Percentiles rank a stretch among this genome's conserved stretches.
Evolutionary conservation across 2,888 invertebrate species (phyloP).

Genomic region (Tyria jacobaeae): DNA sequence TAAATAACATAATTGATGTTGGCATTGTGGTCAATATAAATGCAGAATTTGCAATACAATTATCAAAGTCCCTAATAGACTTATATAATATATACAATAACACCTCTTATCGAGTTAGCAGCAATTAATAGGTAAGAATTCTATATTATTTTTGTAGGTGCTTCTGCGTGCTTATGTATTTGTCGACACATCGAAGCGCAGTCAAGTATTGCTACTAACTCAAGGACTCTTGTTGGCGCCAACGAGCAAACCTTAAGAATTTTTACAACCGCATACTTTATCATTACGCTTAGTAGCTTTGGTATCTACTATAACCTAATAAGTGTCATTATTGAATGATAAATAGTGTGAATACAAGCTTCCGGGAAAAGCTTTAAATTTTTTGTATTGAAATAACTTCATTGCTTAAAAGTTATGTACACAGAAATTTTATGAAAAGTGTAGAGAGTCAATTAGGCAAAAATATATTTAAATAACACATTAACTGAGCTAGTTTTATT

Average conservation of each 20-base stretch:
- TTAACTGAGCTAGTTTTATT: too few relatives aligned
- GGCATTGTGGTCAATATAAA: constrained; percentile 11
- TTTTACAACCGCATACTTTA: constrained; percentile 38
- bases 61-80: constrained; percentile 9
- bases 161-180: constrained; percentile 52
- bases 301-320: constrained; percentile 18
- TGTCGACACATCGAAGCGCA: constrained; percentile 52
- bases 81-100: too few relatives aligned
- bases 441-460: constrained; percentile 42
- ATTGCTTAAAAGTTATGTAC: constrained; percentile 41
- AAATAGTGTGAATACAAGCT: constrained; percentile 20
- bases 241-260: constrained; percentile 55
- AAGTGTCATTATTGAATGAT: constrained; percentile 40
- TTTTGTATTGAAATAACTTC: constrained; percentile 38
- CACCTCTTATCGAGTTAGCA: constrained; percentile 17
- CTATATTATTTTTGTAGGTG: constrained; percentile 46
- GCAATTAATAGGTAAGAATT: constrained; percentile 35
- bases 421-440: constrained; percentile 24
- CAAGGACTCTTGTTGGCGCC: constrained; percentile 78
- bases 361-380: constrained; percentile 48
- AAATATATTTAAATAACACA: too few relatives aligned
- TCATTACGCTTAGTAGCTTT: neutral
- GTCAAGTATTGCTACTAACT: constrained; percentile 62
- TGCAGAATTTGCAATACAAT: constrained; percentile 2
- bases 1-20: constrained; percentile 19